phyloP scores from a whole-genome alignment of 2,113 vertebrate species.

The Paradoxurus hermaphroditus region DNA sequence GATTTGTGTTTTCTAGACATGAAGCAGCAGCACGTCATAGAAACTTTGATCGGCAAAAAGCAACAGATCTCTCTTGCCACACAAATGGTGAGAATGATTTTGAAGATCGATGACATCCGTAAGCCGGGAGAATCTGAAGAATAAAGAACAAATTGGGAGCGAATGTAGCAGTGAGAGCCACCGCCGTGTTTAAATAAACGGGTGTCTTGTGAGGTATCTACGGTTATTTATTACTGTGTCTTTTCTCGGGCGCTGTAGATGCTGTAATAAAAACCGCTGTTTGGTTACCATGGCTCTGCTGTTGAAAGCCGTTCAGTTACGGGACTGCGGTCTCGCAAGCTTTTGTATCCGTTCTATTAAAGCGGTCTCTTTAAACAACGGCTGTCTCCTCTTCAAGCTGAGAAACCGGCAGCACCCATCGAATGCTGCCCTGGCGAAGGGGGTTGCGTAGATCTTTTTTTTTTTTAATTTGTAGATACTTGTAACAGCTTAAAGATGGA shows the following conservation, averaged over 20 bases:
- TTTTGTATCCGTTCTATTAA: conserved; percentile 26
- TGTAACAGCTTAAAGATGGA: neutral
- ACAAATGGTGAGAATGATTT: conserved; percentile 98
- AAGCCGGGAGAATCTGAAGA: conserved; percentile 95
- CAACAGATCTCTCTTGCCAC: conserved; percentile 96
- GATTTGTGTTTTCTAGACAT: conserved; percentile 88
- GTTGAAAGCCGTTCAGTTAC: neutral
- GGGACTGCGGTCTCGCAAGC: fast-evolving
- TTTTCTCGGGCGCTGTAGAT: conserved; percentile 62
- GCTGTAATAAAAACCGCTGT: conserved; percentile 64
- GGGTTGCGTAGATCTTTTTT: neutral
- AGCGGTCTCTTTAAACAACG: neutral
- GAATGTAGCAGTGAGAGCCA: neutral
- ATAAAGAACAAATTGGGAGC: conserved; percentile 68
- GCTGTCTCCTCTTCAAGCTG: neutral
- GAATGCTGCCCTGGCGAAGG: neutral
- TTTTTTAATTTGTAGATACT: neutral
- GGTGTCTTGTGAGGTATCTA: conserved; percentile 44
- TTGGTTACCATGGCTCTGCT: conserved; percentile 48
- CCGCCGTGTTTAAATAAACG: conserved; percentile 62
- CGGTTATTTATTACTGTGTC: conserved; percentile 75
- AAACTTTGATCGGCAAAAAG: conserved; percentile 98
- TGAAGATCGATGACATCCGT: conserved; percentile 98
- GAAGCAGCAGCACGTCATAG: conserved; percentile 97
- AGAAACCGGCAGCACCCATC: neutral